These are phyloP conservation scores for Lucilia sericata DNA, from an alignment of 1,140 invertebrate genomes.

Conservation along the genomic window DNA sequence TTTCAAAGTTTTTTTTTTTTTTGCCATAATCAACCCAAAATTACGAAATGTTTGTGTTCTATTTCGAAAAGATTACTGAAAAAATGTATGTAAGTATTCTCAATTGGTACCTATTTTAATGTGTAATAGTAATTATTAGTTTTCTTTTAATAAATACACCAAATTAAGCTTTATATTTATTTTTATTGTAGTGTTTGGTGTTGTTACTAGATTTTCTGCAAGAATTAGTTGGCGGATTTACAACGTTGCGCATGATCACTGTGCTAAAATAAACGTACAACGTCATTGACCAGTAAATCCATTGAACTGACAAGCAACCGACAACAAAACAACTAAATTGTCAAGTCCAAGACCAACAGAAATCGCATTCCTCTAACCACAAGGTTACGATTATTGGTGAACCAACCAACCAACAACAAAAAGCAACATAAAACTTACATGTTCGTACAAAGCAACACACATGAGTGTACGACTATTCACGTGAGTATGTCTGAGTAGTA, in stretches of 20 bases:
- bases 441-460: not conserved
- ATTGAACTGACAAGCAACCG: conserved; percentile 38
- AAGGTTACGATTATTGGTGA: conserved; percentile 35
- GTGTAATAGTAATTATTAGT: too few relatives aligned
- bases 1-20: too few relatives aligned
- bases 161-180: too few relatives aligned
- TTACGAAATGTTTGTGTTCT: too few relatives aligned
- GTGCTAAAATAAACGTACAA: conserved; percentile 10
- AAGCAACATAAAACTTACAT: not conserved
- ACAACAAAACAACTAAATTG: conserved; percentile 42
- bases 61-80: too few relatives aligned
- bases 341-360: conserved; percentile 40
- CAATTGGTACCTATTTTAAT: too few relatives aligned
- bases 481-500: not conserved
- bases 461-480: not conserved
- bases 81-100: too few relatives aligned
- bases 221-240: conserved; percentile 13
- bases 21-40: too few relatives aligned
- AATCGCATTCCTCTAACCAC: conserved; percentile 41
- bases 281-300: conserved; percentile 39
- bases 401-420: conserved; percentile 7
- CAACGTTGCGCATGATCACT: conserved; percentile 3
- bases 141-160: too few relatives aligned
- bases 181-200: not conserved
- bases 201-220: not conserved